Conservation (phyloP, 1,140 invertebrate genomes). For the Polypedilum vanderplanki region DNA sequence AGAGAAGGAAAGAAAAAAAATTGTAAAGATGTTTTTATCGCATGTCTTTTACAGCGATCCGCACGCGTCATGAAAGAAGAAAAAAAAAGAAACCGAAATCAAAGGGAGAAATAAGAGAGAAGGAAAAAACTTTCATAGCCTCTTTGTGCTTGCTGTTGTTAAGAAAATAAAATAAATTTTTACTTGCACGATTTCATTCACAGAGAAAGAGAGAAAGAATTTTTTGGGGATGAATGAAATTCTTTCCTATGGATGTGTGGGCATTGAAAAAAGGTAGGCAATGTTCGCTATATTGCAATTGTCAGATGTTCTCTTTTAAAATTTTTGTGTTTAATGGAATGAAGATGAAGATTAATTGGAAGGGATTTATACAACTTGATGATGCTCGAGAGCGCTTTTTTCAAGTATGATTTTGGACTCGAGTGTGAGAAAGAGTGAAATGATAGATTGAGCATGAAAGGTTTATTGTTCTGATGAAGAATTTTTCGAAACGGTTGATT, state of each 20-base stretch:
- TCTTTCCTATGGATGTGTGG: too few species aligned
- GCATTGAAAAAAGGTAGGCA: too few species aligned
- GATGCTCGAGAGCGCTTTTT: too few species aligned
- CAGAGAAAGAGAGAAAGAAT: neutral
- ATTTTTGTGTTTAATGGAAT: too few species aligned
- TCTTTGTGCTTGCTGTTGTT: neutral
- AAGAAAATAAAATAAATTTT: neutral
- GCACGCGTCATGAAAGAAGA: neutral
- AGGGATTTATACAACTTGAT: too few species aligned
- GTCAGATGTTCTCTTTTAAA: neutral
- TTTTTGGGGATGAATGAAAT: too few species aligned
- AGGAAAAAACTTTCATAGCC: neutral
- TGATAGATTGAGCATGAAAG: too few species aligned
- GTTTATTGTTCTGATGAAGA: too few species aligned
- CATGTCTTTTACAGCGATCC: slow-evolving; percentile 16
- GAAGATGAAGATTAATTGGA: too few species aligned
- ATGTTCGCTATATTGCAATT: neutral
- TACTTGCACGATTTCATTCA: slow-evolving; percentile 1
- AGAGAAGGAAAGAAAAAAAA: neutral
- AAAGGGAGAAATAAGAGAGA: neutral
- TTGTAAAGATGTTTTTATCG: neutral
- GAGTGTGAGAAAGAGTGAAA: too few species aligned
- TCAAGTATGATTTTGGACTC: too few species aligned
- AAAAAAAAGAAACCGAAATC: neutral
- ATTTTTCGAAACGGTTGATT: too few species aligned